These are phyloP conservation scores for Myrmophylax atrothorax DNA, from an alignment of 2,113 vertebrate genomes.

Conservation along the genomic window DNA sequence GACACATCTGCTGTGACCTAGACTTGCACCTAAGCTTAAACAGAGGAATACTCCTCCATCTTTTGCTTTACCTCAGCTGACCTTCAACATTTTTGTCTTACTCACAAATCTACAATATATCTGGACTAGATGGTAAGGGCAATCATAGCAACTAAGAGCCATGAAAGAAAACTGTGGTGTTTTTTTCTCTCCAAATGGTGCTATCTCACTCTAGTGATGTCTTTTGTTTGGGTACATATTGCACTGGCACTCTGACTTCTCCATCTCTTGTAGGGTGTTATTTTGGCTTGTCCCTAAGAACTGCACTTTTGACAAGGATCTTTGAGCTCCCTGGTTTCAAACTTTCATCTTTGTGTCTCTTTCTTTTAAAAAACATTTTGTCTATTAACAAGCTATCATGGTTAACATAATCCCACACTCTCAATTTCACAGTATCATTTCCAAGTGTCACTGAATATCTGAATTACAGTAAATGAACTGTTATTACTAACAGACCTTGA, in stretches of 20 bases:
- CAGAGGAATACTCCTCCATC: not conserved
- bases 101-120: not conserved
- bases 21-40: not conserved
- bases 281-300: not conserved
- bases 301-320: not conserved
- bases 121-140: not conserved
- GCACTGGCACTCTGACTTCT: not conserved
- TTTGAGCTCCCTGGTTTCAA: not conserved
- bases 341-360: not conserved
- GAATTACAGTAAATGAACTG: not conserved
- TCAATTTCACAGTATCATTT: not conserved
- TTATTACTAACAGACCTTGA: not conserved
- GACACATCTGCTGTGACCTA: not conserved
- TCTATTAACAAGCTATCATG: not conserved
- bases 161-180: not conserved
- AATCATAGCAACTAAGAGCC: not conserved
- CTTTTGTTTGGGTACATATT: not conserved
- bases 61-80: not conserved
- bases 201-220: not conserved
- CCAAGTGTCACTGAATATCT: not conserved
- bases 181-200: not conserved
- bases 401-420: not conserved
- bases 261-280: not conserved
- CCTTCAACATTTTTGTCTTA: not conserved
- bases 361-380: not conserved